Conservation (phyloP, 1,140 invertebrate species). For the Heliconius himera region DNA sequence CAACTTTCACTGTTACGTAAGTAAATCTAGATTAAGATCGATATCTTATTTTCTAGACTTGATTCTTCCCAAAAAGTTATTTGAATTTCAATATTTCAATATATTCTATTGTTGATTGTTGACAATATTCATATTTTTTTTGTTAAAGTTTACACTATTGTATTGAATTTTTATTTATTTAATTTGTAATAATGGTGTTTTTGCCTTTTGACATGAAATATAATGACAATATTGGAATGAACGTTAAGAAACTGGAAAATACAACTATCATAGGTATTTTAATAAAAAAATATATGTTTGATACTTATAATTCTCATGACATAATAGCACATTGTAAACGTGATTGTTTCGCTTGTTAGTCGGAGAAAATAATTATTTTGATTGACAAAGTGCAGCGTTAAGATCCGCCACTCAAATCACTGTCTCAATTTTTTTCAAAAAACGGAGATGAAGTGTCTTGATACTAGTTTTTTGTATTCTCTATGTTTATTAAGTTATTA, state of each 20-base stretch:
- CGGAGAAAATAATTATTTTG: too few species aligned
- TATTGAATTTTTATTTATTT: not conserved
- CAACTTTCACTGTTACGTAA: conserved; percentile 20
- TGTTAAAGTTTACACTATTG: not conserved
- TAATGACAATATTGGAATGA: not conserved
- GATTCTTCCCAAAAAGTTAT: not conserved
- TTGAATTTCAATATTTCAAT: not conserved
- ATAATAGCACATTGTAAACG: too few species aligned
- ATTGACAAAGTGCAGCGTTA: too few species aligned
- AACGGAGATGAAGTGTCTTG: too few species aligned
- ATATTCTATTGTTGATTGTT: not conserved
- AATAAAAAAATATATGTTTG: too few species aligned
- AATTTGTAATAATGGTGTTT: not conserved
- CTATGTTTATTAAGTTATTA: too few species aligned
- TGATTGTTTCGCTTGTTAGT: too few species aligned
- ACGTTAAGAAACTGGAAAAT: not conserved
- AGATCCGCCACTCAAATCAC: too few species aligned
- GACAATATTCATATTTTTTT: not conserved
- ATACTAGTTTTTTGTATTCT: too few species aligned
- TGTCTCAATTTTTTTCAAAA: too few species aligned
- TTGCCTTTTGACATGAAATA: not conserved
- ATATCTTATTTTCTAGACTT: not conserved
- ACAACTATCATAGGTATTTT: too few species aligned
- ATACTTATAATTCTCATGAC: too few species aligned
- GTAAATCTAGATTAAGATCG: not conserved